Conservation (phyloP, 2,113 vertebrate genomes). For the Candoia aspera region DNA sequence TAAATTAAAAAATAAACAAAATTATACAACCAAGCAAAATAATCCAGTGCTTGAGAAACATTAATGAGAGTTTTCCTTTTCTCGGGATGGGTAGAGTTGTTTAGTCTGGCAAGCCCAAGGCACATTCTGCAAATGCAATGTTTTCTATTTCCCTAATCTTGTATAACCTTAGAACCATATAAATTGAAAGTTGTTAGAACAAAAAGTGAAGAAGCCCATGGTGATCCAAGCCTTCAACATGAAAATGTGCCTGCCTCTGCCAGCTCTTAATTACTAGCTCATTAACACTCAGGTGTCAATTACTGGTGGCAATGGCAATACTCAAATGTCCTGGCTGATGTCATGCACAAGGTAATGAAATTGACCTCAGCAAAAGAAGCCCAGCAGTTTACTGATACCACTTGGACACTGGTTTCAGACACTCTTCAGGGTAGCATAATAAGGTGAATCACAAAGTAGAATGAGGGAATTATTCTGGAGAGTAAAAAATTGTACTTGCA, state of each 20-base stretch:
- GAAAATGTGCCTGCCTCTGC: constrained; percentile 76
- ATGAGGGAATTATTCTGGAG: constrained; percentile 60
- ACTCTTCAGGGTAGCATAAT: constrained; percentile 69
- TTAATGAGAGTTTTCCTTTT: constrained; percentile 35
- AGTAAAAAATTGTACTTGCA: constrained; percentile 64
- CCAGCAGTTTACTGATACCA: constrained; percentile 73
- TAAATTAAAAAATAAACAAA: constrained; percentile 12
- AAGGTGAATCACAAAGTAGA: constrained; percentile 69
- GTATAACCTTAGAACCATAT: constrained; percentile 48
- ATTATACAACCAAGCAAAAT: constrained; percentile 27
- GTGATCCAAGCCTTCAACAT: constrained; percentile 76
- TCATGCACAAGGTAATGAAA: constrained; percentile 83
- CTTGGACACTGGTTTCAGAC: constrained; percentile 72
- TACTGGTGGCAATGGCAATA: constrained; percentile 81
- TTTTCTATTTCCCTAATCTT: constrained; percentile 42
- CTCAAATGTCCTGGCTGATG: constrained; percentile 79
- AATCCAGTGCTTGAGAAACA: constrained; percentile 16
- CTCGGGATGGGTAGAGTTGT: constrained; percentile 33
- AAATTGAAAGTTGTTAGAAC: constrained; percentile 68
- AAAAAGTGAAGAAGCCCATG: constrained; percentile 78
- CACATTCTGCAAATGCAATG: constrained; percentile 39
- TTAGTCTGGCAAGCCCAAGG: constrained; percentile 20
- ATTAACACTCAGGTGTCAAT: constrained; percentile 88
- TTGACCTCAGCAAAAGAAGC: constrained; percentile 77
- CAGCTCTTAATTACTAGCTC: constrained; percentile 86